Evolutionary conservation across 35 echinoderm and acorn worm species (phyloP), one percentile per base, ranked within the genome.

Genomic region (Nesometra sesokonis): DNA sequence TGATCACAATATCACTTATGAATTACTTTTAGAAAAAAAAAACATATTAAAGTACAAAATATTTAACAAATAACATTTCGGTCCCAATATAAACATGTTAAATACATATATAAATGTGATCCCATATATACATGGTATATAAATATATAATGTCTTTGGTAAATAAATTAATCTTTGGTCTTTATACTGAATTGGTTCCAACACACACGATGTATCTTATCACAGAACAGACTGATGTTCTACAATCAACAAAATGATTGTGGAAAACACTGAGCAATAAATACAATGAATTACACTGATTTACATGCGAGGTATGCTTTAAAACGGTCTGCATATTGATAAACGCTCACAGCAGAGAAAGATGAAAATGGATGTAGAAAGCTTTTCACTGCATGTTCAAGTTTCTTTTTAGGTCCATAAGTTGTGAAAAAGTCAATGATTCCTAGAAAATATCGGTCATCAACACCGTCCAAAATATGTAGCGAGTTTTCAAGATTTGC

Each of bases 381-480:
- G 11, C 37, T 76, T 35, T 93, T 93, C 21, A 86, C 46, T 5
- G 89, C n/a, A 30, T 82, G 36, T 77, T 93, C 92, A 23, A 86
- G 30, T 52, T 88, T 89, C 81, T 93, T 93, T 80, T 77, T 81
- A 32, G 36, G 27, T 0, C 17, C 82, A 46, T 90, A 93, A 57
- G 76, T 82, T 21, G 83, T 82, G 3, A 93, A 86, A 82, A 93
- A 86, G 32, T 93, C 92, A 77, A 93, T 90, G 15, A 93, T 82
- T 37, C 92, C 92, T 33, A 93, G 27, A 43, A 86, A 93, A 84
- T 93, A 93, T 29, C 92, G 83, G 15, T 93, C 84, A 0, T 77
- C 19, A 0, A 33, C 57, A 30, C 92, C 92, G 47, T 93, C 88
- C 7, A 93, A 77, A 37, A 93, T 77, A 81, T 93, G 92, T 33